Conservation (phyloP, 2,797 vertebrate genomes). For the Crocidura indochinensis region DNA sequence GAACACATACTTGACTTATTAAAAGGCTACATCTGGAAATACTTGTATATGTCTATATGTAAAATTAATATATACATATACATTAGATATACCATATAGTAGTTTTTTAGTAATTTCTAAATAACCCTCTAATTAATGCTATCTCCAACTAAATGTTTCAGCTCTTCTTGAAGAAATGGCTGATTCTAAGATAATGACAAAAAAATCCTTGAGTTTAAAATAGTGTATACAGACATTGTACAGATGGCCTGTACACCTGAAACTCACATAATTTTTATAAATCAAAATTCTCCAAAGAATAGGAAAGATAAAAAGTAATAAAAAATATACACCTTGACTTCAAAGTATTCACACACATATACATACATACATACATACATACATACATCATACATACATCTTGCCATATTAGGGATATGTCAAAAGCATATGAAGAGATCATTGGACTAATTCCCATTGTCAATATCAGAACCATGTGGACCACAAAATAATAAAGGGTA, state of each 20-base stretch:
- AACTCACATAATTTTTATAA: background rate
- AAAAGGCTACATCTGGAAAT: background rate
- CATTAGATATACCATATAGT: background rate
- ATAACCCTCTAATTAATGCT: background rate
- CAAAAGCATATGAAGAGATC: background rate
- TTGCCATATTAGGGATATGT: background rate
- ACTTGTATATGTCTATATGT: background rate
- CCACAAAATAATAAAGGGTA: background rate
- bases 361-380: background rate
- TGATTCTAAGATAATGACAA: conserved; percentile 20
- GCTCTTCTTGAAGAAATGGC: background rate
- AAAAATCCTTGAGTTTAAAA: background rate
- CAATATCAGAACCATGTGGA: background rate
- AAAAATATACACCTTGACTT: background rate
- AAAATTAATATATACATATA: background rate
- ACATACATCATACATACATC: background rate
- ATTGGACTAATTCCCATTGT: background rate
- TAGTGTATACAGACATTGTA: background rate
- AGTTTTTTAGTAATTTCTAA: background rate
- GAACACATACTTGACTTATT: conserved; percentile 20
- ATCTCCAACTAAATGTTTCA: conserved; percentile 7
- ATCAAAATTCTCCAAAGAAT: background rate
- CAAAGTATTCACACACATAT: background rate
- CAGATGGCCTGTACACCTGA: background rate
- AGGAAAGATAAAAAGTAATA: background rate